These are phyloP conservation scores for Aphidius gifuensis DNA, from an alignment of 1,140 invertebrate species.

Conservation along the genomic window DNA sequence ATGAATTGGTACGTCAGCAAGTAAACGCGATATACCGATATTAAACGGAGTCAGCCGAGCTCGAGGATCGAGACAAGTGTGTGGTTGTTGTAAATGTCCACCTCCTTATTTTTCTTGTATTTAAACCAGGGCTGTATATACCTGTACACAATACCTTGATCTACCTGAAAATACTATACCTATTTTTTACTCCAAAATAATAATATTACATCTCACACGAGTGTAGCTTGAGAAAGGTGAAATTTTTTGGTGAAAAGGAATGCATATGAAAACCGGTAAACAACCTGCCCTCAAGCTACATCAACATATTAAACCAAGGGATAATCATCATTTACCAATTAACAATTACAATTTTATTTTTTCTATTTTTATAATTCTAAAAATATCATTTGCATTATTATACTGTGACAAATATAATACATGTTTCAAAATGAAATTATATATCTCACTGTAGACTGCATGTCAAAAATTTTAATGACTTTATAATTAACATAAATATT, in stretches of 20 bases:
- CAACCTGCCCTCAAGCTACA: not conserved
- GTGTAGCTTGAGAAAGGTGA: not conserved
- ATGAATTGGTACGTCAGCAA: slow-evolving; percentile 22
- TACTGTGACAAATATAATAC: too few relatives aligned
- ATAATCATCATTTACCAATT: not conserved
- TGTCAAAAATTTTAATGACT: too few relatives aligned
- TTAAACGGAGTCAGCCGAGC: slow-evolving; percentile 20
- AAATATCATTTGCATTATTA: too few relatives aligned
- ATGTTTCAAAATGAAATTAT: too few relatives aligned
- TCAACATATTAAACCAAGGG: too few relatives aligned
- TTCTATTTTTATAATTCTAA: too few relatives aligned
- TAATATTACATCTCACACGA: too few relatives aligned
- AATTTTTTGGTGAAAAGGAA: slow-evolving; percentile 15
- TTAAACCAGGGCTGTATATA: slow-evolving; percentile 17
- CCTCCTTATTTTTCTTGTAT: slow-evolving; percentile 8
- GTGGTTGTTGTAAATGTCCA: slow-evolving; percentile 9
- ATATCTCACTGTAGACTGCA: too few relatives aligned
- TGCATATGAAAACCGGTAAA: slow-evolving; percentile 10
- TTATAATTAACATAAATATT: too few relatives aligned
- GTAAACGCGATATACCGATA: slow-evolving; percentile 23
- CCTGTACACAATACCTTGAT: not conserved
- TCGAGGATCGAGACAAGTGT: slow-evolving; percentile 22
- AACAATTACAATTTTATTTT: slow-evolving; percentile 1
- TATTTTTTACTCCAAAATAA: too few relatives aligned
- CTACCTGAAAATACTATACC: too few relatives aligned